Evolutionary conservation across 2,113 vertebrate genomes (phyloP).

Genomic region (Hydrolagus affinis): DNA sequence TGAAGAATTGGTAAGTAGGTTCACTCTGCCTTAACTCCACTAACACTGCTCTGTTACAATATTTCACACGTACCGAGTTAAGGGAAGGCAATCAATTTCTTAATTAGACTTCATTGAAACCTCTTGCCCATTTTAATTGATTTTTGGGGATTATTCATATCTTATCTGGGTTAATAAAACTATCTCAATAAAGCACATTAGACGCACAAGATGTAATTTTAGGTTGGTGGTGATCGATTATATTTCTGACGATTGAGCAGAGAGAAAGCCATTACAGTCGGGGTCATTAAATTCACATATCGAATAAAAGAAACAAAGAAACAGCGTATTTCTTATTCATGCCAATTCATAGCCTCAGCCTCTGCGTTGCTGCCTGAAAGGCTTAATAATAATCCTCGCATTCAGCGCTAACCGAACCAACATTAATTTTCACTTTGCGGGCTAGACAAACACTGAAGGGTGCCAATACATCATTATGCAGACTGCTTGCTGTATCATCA

Average conservation of each 20-base stretch:
- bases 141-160: conserved; percentile 21
- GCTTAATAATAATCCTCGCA: not conserved
- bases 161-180: conserved; percentile 11
- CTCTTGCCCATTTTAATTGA: conserved; percentile 13
- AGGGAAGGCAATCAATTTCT: not conserved
- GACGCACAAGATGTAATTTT: conserved; percentile 6
- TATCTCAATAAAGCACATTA: not conserved
- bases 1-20: not conserved
- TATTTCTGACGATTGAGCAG: not conserved
- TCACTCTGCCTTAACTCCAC: not conserved
- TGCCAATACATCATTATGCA: not conserved
- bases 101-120: not conserved
- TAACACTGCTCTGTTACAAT: conserved; percentile 1
- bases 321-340: not conserved
- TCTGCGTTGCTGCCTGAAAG: not conserved
- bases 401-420: not conserved
- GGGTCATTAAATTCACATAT: not conserved
- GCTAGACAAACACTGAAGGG: not conserved
- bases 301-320: not conserved
- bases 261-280: not conserved
- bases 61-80: conserved; percentile 4
- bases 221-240: conserved; percentile 7
- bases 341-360: not conserved
- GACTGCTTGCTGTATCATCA: not conserved
- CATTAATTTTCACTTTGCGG: not conserved